Evolutionary conservation across 2,113 vertebrate genomes (phyloP), one percentile per base, ranked within the genome.

Genomic region (Struthio camelus): DNA sequence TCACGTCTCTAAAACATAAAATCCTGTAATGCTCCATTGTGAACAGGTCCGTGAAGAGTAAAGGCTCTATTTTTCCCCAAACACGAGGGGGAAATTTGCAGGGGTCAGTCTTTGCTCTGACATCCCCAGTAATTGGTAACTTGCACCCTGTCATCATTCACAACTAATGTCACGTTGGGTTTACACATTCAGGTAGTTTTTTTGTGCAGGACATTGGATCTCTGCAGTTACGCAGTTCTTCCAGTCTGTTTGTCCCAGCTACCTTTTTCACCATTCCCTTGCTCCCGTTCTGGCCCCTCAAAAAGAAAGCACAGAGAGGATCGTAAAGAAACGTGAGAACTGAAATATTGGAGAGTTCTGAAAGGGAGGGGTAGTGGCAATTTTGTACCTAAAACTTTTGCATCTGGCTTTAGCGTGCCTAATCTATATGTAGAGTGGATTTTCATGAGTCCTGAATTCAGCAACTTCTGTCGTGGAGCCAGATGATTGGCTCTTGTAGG

Each of bases 131-230:
- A 27, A 22, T 23, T 34, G 17, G 13, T 20, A 42, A 14, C 34
- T 9, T 46, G 66, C 66, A 15, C 44, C 30, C 9, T 70, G 40
- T 56, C 38, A 24, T 25, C 48, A 25, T 32, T 19, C 40, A 58
- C 22, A 18, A 24, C 51, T 36, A 27, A 54, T 48, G 46, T 36
- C 34, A 20, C 23, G 7, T n/a, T 61, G 75, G 32, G 44, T 28
- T 88, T 6, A 23, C n/a, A 5, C 9, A 0, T 7, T 8, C 56
- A 24, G 58, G 66, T 22, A 58, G 66, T 0, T 8, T 36, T 93
- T 81, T 82, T 72, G 46, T 81, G 11, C 38, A 22, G 58, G 64
- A 9, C 1, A 1, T 40, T 48, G 59, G 12, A 51, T 61, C 53
- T 76, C 76, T 69, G 61, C 1, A 56, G 51, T 23, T n/a, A 12